Evolutionary conservation across 2,113 vertebrate species (phyloP), one percentile per base, ranked within the genome.

Genomic region (Sinosuthora webbiana): DNA sequence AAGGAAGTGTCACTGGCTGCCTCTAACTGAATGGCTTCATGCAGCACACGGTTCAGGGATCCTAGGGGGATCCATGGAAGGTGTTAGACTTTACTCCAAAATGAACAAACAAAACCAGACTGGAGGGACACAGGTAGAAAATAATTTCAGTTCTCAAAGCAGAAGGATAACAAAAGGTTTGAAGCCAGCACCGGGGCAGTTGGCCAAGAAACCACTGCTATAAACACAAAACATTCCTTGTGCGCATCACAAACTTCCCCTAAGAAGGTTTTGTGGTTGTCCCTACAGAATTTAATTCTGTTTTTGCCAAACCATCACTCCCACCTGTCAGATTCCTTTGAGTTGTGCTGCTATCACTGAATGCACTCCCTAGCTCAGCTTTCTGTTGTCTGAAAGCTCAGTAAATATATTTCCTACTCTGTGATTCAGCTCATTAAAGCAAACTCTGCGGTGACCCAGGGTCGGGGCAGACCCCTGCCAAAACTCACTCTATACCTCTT

Each of bases 21-120:
- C 94, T 94, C 90, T 91, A 50, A 89, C 87, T n/a, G 65, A 85
- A 91, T 18, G 50, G 94, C 91, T 91, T 85, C 79, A 33, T 18
- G 77, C 93, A 83, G 80, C 93, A 69, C 89, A 89, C n/a, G 77
- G 91, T 85, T 96, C 91, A 95, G 56, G 95, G 89, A 88, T 95
- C 95, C 86, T 59, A 0, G 55, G 78, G 60, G 94, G 92, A 64
- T 86, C 90, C 39, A 0, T 4, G 57, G 93, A 50, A 96, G 83
- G 92, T 60, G 89, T 41, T 31, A 45, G 75, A 78, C 86, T 83
- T 41, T 30, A 70, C 76, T 85, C 95, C 70, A 57, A 92, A 93
- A 96, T 60, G 95, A 97, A 94, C 92, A 94, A 94, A 95, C 92
- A 83, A 89, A 95, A 65, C 74, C 90, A 85, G 76, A 37, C 80